phyloP scores from a whole-genome alignment of 2,888 invertebrate species.

The Argynnis bischoffii region DNA sequence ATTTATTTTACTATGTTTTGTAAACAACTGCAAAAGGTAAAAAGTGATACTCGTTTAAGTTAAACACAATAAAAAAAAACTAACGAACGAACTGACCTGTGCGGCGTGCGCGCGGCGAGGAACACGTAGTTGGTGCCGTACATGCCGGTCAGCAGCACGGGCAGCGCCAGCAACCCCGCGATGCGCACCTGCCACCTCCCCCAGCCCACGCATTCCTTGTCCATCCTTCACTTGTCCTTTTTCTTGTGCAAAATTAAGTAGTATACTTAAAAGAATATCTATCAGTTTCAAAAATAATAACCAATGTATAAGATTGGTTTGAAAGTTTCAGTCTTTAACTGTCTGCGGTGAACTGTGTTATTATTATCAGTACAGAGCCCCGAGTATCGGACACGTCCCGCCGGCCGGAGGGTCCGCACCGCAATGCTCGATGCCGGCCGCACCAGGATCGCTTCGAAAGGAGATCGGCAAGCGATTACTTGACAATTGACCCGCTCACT shows the following conservation, averaged over 20 bases:
- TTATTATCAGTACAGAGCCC: background rate
- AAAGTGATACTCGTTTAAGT: too few species aligned
- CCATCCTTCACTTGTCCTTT: conserved; percentile 36
- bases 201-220: conserved; percentile 64
- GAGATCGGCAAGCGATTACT: conserved; percentile 40
- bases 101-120: conserved; percentile 66
- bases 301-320: background rate
- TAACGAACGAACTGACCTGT: conserved; percentile 56
- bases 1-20: too few species aligned
- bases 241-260: background rate
- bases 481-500: conserved; percentile 44
- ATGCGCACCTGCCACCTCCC: conserved; percentile 72
- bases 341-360: background rate
- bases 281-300: background rate
- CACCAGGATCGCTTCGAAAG: conserved; percentile 37
- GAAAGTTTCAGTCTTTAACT: background rate
- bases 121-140: conserved; percentile 78
- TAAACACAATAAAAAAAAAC: background rate
- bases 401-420: conserved; percentile 46
- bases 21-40: too few species aligned
- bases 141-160: conserved; percentile 70
- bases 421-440: conserved; percentile 37
- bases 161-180: conserved; percentile 72
- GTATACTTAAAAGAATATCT: background rate
- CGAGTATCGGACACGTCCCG: conserved; percentile 40